These are phyloP conservation scores for Acanthisitta chloris DNA, from an alignment of 2,113 vertebrate genomes.

Conservation along the genomic window DNA sequence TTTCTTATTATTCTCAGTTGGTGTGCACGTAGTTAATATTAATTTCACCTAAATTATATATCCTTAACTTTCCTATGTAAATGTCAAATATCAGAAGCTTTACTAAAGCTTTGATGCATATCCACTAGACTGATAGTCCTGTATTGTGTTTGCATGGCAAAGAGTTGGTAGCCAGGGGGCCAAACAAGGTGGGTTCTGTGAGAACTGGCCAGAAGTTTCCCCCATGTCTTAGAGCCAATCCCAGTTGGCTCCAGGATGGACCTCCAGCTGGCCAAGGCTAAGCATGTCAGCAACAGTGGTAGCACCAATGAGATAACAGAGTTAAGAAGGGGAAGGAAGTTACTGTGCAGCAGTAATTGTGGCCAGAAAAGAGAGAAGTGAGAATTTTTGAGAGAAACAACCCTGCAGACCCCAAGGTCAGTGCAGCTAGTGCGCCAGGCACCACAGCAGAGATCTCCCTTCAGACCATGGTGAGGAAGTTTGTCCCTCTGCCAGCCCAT, in stretches of 20 bases:
- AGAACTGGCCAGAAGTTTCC: not conserved
- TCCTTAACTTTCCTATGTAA: not conserved
- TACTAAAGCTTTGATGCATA: not conserved
- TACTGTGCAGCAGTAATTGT: not conserved
- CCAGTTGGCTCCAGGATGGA: not conserved
- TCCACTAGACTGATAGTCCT: not conserved
- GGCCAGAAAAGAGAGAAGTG: not conserved
- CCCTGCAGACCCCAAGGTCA: not conserved
- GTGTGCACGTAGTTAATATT: not conserved
- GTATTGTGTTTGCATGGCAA: not conserved
- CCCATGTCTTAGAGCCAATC: not conserved
- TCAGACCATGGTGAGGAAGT: not conserved
- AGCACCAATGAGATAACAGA: not conserved
- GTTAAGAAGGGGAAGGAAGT: not conserved
- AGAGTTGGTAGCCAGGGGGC: not conserved
- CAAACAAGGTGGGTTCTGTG: not conserved
- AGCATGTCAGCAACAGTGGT: not conserved
- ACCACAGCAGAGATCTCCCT: fast-evolving
- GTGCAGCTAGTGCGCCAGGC: not conserved
- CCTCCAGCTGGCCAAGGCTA: not conserved
- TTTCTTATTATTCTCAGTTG: not conserved
- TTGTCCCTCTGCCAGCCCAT: not conserved
- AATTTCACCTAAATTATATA: not conserved
- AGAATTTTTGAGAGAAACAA: not conserved
- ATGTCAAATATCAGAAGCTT: not conserved